A percentile compares a stretch with the other conserved stretches of the same genome.
phyloP scores from a whole-genome alignment of 2,113 vertebrate genomes.

The Plotosus lineatus region DNA sequence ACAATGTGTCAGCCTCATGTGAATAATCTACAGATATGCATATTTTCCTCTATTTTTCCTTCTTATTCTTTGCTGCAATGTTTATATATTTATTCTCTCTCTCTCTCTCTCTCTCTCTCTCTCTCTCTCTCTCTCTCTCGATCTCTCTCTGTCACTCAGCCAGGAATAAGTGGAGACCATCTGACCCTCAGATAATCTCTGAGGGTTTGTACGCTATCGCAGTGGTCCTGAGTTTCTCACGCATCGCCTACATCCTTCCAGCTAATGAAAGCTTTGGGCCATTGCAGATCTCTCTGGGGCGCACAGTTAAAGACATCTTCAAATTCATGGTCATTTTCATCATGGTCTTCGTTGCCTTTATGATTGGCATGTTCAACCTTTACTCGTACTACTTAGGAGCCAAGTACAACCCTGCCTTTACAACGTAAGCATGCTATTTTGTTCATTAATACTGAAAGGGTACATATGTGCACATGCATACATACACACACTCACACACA shows the following conservation, averaged over 20 bases:
- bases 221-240: constrained; percentile 95
- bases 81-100: neutral
- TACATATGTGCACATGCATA: too few relatives aligned
- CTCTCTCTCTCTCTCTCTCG: neutral
- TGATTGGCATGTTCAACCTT: constrained; percentile 99
- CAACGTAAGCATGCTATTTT: constrained; percentile 83
- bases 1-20: neutral
- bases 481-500: neutral
- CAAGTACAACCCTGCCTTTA: constrained; percentile 97
- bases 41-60: neutral
- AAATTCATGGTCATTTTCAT: constrained; percentile 99
- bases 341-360: constrained; percentile 98
- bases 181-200: constrained; percentile 97
- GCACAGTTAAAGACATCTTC: constrained; percentile 98
- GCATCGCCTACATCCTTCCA: constrained; percentile 96
- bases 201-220: constrained; percentile 96
- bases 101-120: neutral
- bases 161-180: constrained; percentile 96
- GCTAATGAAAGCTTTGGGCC: constrained; percentile 98
- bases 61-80: neutral
- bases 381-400: constrained; percentile 98
- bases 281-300: constrained; percentile 94
- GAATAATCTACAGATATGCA: neutral
- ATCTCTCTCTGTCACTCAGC: constrained; percentile 67
- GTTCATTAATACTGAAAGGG: too few relatives aligned